phyloP scores from a whole-genome alignment of 2,113 vertebrate species.

The Alligator sinensis region DNA sequence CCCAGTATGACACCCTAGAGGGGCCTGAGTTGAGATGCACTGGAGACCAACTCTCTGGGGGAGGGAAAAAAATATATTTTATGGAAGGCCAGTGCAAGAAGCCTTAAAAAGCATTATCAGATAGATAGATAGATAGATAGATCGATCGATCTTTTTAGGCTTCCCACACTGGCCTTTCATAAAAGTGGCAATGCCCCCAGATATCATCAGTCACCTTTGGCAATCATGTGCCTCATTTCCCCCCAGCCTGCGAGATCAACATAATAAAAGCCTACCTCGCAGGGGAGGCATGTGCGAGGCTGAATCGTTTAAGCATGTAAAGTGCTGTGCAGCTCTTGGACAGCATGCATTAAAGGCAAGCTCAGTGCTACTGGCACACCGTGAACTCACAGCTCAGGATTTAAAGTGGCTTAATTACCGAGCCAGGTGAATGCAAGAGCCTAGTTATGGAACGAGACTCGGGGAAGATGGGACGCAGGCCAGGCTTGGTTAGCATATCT shows the following conservation, averaged over 20 bases:
- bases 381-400: not conserved
- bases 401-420: conserved; percentile 12
- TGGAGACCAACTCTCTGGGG: no score
- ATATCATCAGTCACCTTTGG: not conserved
- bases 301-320: not conserved
- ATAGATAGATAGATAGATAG: not conserved
- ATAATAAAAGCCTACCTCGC: not conserved
- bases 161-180: not conserved
- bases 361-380: accelerated
- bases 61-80: no score
- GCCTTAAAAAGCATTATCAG: not conserved
- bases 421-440: not conserved
- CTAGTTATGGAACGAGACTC: conserved; percentile 14
- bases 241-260: not conserved
- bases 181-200: not conserved
- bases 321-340: not conserved
- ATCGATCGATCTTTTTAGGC: not conserved
- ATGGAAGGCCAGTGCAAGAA: not conserved
- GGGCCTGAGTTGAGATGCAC: not conserved
- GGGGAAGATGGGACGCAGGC: not conserved
- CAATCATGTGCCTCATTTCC: not conserved
- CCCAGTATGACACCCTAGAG: not conserved
- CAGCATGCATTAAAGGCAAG: not conserved
- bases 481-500: not conserved
- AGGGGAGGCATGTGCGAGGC: not conserved